Evolutionary conservation across 2,113 vertebrate genomes (phyloP).

Genomic region (Halcyon malimbica): DNA sequence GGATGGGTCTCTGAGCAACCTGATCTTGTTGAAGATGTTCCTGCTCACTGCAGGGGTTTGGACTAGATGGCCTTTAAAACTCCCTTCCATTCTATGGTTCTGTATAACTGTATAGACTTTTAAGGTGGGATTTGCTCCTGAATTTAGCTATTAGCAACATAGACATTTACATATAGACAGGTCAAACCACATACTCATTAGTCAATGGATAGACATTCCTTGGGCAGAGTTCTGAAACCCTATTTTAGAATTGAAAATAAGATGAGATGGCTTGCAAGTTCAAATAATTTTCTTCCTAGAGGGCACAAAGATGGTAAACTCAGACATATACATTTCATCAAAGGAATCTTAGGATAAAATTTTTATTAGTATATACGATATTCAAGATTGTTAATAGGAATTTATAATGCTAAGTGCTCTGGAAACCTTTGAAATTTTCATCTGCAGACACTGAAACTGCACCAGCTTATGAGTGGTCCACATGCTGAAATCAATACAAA

Average conservation of each 20-base stretch:
- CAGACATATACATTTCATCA: neutral
- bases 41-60: neutral
- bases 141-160: neutral
- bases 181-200: neutral
- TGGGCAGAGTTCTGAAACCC: neutral
- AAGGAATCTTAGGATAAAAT: neutral
- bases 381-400: slow-evolving; percentile 2
- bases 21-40: neutral
- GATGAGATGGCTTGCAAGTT: neutral
- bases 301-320: neutral
- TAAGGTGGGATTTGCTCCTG: neutral
- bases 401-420: neutral
- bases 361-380: neutral
- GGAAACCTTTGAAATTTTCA: neutral
- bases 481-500: neutral
- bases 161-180: neutral
- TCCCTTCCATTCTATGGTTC: neutral
- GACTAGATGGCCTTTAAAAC: neutral
- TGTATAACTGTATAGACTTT: neutral
- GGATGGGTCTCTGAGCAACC: neutral
- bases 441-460: neutral
- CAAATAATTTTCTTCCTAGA: neutral
- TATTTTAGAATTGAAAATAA: neutral
- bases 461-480: neutral
- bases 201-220: neutral